Base-by-base conservation (phyloP, 2,797 vertebrate species). In the Gymnoscopelus braueri region DNA sequence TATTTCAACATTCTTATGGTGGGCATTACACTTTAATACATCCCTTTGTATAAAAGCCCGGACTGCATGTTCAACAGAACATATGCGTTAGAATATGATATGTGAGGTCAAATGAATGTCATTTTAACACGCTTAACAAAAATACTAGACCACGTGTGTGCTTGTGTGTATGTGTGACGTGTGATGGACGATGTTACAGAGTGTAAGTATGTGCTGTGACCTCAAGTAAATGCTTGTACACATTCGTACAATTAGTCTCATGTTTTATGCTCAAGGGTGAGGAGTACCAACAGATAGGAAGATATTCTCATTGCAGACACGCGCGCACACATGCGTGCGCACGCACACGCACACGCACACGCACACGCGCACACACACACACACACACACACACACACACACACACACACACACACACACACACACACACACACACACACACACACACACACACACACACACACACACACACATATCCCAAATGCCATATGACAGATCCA, bases 401-500 rank as follows among this genome's bases (percentile, higher is more conserved):
- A 39, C 39, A 63, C n/a, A 50, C 24, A 24, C 32, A 64, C 32
- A 57, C 47, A n/a, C 10, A 73, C 9, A 39, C 53, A 11, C 35
- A 4, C 14, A 2, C 9, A 15, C 14, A n/a, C 19, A 23, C 49
- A 26, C 63, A 19, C 51, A 53, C 51, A 53, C 50, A 49, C 47
- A 49, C 15, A 50, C 12, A 50, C 53, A 67, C 48, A 53, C 23
- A 39, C 29, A 55, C 47, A 60, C 35, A 60, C n/a, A 48, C 39
- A 60, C 12, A 51, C 48, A 12, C 10, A 54, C 3, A 71, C 57
- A 69, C 29, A 72, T 56, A 77, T 58, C 15, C 4, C 14, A n/a
- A 3, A 9, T 55, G 63, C 7, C 10, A 77, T 61, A 13, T 62
- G 52, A 66, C 39, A 44, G 66, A 71, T 54, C 60, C 75, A 73